Evolutionary conservation across 2,888 invertebrate species (phyloP), one percentile per base, ranked within the genome.

Genomic region (Pristionchus fissidentatus): DNA sequence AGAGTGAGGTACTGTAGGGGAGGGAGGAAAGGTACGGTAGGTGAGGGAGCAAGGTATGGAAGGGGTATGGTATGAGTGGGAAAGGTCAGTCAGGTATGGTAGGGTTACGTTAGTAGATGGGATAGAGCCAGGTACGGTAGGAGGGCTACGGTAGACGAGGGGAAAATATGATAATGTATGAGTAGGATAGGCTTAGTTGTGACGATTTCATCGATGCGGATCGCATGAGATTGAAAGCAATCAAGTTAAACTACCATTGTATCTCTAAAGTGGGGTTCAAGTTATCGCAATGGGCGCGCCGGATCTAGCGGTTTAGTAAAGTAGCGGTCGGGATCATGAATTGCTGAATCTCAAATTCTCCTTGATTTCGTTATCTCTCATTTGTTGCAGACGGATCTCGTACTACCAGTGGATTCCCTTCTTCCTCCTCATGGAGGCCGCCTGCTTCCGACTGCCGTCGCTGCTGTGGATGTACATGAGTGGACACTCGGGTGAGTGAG

Each of bases 371-470:
- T 22, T 62, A 32, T 15, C n/a, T 62, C 29, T 62, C 3, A 32
- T 29, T 5, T 62, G 5, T 62, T 29, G 5, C 29, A 77, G 75
- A 49, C 75, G 75, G 0, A 83, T 83, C 70, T 52, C 52, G 5
- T 83, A 83, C 83, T 83, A 83, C 66, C 86, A 90, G 81, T 90
- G 90, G 91, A 91, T 92, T 26, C 92, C 92, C 4, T 92, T 92
- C 85, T 92, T 92, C 83, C 88, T 92, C 26, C 88, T 92, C 2
- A 82, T 92, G 15, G 88, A 90, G 70, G 92, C 92, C 10, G 89
- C 90, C 46, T 92, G 90, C 85, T 92, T 92, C 85, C 88, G 92
- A n/a, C 82, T 92, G 10, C 92, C 92, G 1, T 88, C 88, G 57
- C 70, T 92, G 3, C 60, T 92, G 1, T 92, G 92, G 92, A 90